phyloP scores from a whole-genome alignment of 23 tunicate genomes.

The Ciona savignyi region DNA sequence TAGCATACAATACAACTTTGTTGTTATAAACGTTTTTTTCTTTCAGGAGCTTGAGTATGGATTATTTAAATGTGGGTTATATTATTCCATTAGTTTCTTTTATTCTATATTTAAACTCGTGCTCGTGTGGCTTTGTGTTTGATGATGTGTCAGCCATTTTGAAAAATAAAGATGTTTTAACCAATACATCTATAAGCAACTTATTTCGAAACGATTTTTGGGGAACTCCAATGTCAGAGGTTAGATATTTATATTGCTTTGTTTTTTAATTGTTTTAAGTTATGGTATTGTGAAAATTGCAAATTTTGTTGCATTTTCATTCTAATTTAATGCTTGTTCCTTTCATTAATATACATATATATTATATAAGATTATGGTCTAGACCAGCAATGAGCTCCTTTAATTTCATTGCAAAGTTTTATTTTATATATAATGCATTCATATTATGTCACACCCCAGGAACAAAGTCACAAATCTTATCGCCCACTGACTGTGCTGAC shows the following conservation, averaged over 20 bases:
- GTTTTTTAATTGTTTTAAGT: neutral
- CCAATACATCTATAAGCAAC: slow-evolving; percentile 22
- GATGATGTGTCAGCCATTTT: slow-evolving; percentile 78
- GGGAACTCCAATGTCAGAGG: slow-evolving; percentile 82
- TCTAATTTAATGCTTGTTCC: too few relatives aligned
- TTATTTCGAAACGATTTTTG: slow-evolving; percentile 88
- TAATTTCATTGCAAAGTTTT: too few relatives aligned
- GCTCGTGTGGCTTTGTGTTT: slow-evolving; percentile 62
- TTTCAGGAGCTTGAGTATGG: neutral
- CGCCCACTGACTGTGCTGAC: slow-evolving; percentile 87
- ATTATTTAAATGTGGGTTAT: neutral
- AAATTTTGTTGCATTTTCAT: too few relatives aligned
- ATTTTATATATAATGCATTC: too few relatives aligned
- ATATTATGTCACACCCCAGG: slow-evolving; percentile 50
- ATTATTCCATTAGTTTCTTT: neutral
- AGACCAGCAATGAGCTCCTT: too few relatives aligned
- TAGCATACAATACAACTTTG: too few relatives aligned
- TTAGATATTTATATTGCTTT: neutral
- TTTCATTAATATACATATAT: too few relatives aligned
- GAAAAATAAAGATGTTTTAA: slow-evolving; percentile 66
- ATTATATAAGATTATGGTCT: too few relatives aligned
- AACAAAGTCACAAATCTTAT: slow-evolving; percentile 87
- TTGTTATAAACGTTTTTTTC: too few relatives aligned
- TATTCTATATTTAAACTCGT: slow-evolving; percentile 27
- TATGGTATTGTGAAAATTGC: too few relatives aligned